phyloP scores from a whole-genome alignment of 2,113 vertebrate species.

The Pandion haliaetus region DNA sequence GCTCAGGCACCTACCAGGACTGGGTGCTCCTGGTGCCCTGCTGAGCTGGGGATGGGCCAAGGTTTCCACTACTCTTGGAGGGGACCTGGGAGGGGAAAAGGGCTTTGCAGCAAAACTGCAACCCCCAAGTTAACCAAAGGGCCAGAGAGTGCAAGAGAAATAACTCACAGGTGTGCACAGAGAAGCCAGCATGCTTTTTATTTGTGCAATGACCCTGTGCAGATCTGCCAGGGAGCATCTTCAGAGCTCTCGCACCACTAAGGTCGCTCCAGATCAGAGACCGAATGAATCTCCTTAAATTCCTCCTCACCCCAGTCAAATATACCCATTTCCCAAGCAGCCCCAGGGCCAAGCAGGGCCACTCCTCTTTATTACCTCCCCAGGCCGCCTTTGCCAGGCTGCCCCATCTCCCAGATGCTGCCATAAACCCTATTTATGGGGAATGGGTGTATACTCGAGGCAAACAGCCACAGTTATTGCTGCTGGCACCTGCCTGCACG shows the following conservation, averaged over 20 bases:
- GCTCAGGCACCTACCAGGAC: accelerated
- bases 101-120: background rate
- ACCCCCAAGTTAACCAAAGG: background rate
- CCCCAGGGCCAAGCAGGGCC: background rate
- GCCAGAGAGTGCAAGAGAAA: background rate
- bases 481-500: background rate
- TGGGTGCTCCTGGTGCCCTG: too few relatives aligned
- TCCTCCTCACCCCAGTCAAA: background rate
- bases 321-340: background rate
- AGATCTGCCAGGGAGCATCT: background rate
- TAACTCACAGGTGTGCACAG: accelerated
- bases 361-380: constrained; percentile 17
- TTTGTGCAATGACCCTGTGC: accelerated
- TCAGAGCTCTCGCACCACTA: background rate
- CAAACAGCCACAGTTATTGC: background rate
- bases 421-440: background rate
- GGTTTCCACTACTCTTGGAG: background rate
- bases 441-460: background rate
- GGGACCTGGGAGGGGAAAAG: background rate
- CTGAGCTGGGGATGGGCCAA: too few relatives aligned
- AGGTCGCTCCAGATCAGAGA: background rate
- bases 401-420: constrained; percentile 64
- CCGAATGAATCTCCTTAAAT: background rate
- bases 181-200: accelerated
- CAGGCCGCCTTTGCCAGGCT: background rate